Percentiles rank a stretch among this genome's conserved stretches.
phyloP scores from a whole-genome alignment of 2,797 vertebrate genomes.

The Chelidonichthys spinosus region DNA sequence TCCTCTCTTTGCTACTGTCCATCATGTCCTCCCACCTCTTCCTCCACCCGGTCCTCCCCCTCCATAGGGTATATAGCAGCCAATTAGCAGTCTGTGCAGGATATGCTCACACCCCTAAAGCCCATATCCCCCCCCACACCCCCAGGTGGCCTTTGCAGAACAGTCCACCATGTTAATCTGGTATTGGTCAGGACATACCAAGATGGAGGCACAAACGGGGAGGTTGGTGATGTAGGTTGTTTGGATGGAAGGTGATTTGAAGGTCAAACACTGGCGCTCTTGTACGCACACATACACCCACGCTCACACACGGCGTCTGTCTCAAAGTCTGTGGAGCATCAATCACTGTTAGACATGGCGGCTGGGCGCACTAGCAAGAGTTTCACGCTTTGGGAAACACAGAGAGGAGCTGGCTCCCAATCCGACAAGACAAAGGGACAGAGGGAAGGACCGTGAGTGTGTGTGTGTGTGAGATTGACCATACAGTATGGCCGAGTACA shows the following conservation, averaged over 20 bases:
- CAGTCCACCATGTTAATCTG: constrained; percentile 61
- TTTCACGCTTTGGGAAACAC: constrained; percentile 66
- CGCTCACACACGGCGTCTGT: constrained; percentile 31
- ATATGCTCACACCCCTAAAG: constrained; percentile 34
- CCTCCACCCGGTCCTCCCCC: constrained; percentile 6
- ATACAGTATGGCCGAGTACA: background rate
- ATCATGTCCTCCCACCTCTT: constrained; percentile 24
- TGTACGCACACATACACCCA: constrained; percentile 20
- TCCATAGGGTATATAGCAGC: constrained; percentile 39
- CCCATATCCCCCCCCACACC: constrained; percentile 10
- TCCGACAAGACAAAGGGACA: constrained; percentile 60
- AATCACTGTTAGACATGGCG: constrained; percentile 78
- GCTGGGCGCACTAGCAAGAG: constrained; percentile 64
- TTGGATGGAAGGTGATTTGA: constrained; percentile 70
- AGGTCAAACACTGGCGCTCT: constrained; percentile 72
- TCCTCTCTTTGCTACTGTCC: constrained; percentile 5
- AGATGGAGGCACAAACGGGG: constrained; percentile 42
- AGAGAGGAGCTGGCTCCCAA: constrained; percentile 52
- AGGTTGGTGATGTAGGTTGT: constrained; percentile 11
- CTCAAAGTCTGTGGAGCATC: constrained; percentile 65
- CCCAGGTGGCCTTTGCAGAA: constrained; percentile 50
- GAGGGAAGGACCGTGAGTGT: constrained; percentile 21
- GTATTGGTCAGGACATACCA: constrained; percentile 49
- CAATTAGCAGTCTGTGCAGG: constrained; percentile 71
- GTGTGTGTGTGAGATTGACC: constrained; percentile 20